phyloP scores from a whole-genome alignment of 1,140 invertebrate genomes.

The Drosophila ananassae region DNA sequence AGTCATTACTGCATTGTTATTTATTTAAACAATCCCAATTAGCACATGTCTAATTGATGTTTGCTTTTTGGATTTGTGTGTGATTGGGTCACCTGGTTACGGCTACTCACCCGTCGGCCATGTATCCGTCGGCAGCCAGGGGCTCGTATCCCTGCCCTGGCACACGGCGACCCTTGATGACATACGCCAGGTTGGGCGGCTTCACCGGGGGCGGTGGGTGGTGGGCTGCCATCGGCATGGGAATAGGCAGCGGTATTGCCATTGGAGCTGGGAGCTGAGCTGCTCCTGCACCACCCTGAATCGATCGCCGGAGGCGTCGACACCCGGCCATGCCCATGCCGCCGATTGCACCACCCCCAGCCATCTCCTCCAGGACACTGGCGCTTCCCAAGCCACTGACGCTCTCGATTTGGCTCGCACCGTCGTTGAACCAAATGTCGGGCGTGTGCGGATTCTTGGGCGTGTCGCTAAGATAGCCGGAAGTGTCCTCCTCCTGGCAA shows the following conservation, averaged over 20 bases:
- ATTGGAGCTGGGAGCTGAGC: constrained; percentile 7
- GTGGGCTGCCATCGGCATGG: constrained; percentile 8
- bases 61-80: constrained; percentile 6
- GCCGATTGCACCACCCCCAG: constrained; percentile 14
- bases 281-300: constrained; percentile 44
- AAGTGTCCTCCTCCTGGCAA: constrained; percentile 87
- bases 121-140: constrained; percentile 60
- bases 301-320: constrained; percentile 71
- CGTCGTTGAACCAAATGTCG: constrained; percentile 82
- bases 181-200: constrained; percentile 41
- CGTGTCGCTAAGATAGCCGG: constrained; percentile 88
- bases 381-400: constrained; percentile 66
- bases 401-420: constrained; percentile 76
- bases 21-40: constrained; percentile 7
- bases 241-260: constrained; percentile 20
- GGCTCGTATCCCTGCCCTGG: constrained; percentile 61
- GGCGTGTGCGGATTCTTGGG: constrained; percentile 84
- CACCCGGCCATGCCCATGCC: constrained; percentile 8
- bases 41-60: constrained; percentile 3
- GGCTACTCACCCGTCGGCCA: constrained; percentile 66
- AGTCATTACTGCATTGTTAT: neutral
- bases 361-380: constrained; percentile 52
- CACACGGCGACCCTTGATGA: constrained; percentile 58
- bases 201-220: constrained; percentile 16
- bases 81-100: constrained; percentile 35